phyloP scores from a whole-genome alignment of 2,113 vertebrate species.

The Paramisgurnus dabryanus region DNA sequence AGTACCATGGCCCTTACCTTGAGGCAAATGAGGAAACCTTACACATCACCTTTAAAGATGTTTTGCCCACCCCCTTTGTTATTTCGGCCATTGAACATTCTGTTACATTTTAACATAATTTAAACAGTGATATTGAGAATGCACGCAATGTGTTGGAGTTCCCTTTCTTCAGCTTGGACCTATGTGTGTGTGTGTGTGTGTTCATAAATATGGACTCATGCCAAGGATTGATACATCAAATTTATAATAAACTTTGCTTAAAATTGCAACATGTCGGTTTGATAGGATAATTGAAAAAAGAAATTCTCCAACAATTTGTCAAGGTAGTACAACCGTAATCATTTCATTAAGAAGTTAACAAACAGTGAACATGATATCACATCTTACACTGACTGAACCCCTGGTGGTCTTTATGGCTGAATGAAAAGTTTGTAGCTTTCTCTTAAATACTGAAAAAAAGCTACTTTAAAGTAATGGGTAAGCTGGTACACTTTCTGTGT shows the following conservation, averaged over 20 bases:
- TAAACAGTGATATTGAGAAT: conserved; percentile 59
- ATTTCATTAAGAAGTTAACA: background rate
- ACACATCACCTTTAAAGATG: conserved; percentile 63
- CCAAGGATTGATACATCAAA: background rate
- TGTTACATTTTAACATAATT: conserved; percentile 53
- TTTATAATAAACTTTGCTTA: background rate
- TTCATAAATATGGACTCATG: background rate
- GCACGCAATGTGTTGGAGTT: conserved; percentile 35
- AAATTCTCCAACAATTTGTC: no score
- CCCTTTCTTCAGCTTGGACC: background rate
- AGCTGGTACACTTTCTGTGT: no score
- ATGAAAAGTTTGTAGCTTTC: no score
- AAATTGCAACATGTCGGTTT: no score
- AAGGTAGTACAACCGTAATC: no score
- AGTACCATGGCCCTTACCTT: conserved; percentile 51
- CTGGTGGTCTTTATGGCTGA: no score
- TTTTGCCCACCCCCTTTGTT: conserved; percentile 62
- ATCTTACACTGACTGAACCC: no score
- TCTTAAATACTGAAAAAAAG: no score
- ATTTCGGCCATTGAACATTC: conserved; percentile 43
- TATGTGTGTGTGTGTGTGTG: background rate
- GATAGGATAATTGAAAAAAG: background rate
- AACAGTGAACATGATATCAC: no score
- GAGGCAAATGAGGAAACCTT: conserved; percentile 66
- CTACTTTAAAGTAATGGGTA: no score